These are phyloP conservation scores for Aselliscus stoliczkanus DNA, from an alignment of 2,797 vertebrate genomes.

Conservation along the genomic window DNA sequence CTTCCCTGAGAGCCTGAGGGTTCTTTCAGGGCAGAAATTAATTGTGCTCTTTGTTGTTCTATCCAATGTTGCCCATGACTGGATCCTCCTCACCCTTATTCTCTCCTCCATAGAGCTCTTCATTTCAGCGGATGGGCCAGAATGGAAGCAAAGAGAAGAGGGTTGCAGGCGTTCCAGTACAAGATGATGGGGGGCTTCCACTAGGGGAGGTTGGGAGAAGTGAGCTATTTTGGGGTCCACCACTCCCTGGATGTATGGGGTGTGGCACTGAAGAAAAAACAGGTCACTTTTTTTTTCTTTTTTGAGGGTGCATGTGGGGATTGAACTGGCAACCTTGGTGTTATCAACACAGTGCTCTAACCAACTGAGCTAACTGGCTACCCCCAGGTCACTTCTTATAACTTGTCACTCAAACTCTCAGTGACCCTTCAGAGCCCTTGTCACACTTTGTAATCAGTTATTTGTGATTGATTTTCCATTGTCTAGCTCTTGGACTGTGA, in stretches of 20 bases:
- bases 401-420: background rate
- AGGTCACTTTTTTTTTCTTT: background rate
- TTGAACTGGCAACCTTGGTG: too few relatives aligned
- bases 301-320: too few relatives aligned
- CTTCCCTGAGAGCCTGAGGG: background rate
- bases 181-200: background rate
- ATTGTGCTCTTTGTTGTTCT: background rate
- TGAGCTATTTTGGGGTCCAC: background rate
- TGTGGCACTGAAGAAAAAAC: background rate
- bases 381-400: background rate
- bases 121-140: background rate
- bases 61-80: too few relatives aligned
- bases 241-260: background rate
- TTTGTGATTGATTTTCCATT: background rate
- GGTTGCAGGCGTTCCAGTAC: background rate
- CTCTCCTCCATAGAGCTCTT: background rate
- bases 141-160: background rate
- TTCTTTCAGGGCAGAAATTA: background rate
- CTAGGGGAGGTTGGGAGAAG: accelerated
- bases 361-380: too few relatives aligned
- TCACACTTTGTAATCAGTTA: background rate
- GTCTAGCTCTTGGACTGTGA: background rate
- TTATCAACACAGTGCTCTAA: too few relatives aligned
- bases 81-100: background rate
- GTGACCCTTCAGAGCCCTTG: background rate